Conservation (phyloP, 2,888 invertebrate genomes). For the Crepidodera aurea region DNA sequence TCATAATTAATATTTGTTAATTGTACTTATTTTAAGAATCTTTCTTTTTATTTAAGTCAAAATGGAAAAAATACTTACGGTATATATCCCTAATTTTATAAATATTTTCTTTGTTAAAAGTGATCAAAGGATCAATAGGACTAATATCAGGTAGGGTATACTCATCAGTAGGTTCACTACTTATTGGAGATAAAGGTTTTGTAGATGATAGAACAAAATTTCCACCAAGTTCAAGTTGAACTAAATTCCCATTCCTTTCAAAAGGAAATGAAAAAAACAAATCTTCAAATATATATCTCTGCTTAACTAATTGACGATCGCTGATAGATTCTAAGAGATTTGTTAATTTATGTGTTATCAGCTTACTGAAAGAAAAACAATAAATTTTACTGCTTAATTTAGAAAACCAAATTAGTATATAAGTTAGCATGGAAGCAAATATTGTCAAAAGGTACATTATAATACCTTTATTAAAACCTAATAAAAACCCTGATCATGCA, state of each 20-base stretch:
- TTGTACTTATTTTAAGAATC: too few relatives aligned
- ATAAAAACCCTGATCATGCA: too few relatives aligned
- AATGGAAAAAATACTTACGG: slow-evolving; percentile 75
- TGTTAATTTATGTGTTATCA: slow-evolving; percentile 71
- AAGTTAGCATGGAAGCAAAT: too few relatives aligned
- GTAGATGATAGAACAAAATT: slow-evolving; percentile 73
- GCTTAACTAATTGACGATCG: slow-evolving; percentile 65
- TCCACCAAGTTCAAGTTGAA: slow-evolving; percentile 72
- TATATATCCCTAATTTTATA: slow-evolving; percentile 71
- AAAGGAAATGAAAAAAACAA: slow-evolving; percentile 67
- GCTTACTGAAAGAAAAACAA: slow-evolving; percentile 65
- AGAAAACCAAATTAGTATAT: too few relatives aligned
- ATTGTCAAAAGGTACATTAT: too few relatives aligned
- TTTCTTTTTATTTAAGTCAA: too few relatives aligned
- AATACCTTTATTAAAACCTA: too few relatives aligned
- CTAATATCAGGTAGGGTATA: slow-evolving; percentile 73
- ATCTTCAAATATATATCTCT: slow-evolving; percentile 69
- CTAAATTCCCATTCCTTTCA: slow-evolving; percentile 67
- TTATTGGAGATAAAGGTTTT: slow-evolving; percentile 66
- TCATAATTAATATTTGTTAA: too few relatives aligned
- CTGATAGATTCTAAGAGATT: slow-evolving; percentile 73
- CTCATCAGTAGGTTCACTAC: slow-evolving; percentile 63
- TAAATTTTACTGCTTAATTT: background rate
- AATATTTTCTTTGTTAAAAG: slow-evolving; percentile 70
- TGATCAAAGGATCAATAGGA: slow-evolving; percentile 78